These are phyloP conservation scores for Crocodylus rhombifer DNA, from an alignment of 2,797 vertebrate genomes.

Conservation along the genomic window DNA sequence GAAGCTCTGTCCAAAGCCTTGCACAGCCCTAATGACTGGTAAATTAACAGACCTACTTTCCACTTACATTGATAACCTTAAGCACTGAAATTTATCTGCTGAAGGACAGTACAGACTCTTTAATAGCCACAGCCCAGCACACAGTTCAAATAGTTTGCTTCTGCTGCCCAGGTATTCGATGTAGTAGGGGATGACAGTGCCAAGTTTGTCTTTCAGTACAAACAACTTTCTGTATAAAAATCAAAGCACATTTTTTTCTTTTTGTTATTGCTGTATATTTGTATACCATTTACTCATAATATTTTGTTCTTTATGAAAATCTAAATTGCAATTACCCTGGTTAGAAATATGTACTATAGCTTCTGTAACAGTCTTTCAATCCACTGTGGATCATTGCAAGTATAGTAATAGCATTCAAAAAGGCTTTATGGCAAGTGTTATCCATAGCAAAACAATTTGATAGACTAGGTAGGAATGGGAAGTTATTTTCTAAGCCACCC, in stretches of 20 bases:
- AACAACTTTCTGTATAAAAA: neutral
- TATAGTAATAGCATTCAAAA: neutral
- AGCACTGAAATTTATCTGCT: neutral
- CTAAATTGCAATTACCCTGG: neutral
- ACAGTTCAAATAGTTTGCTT: neutral
- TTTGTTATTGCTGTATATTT: neutral
- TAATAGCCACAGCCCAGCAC: neutral
- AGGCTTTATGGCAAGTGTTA: neutral
- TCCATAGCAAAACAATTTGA: neutral
- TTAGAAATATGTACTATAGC: neutral
- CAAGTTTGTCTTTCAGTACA: neutral
- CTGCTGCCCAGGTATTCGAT: neutral
- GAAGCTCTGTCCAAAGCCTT: too few species aligned
- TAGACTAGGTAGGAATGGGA: neutral
- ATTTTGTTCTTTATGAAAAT: neutral
- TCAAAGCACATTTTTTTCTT: neutral
- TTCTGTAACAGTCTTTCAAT: neutral
- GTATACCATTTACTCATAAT: neutral
- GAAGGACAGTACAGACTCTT: neutral
- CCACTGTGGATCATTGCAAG: too few species aligned
- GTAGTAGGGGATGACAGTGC: neutral
- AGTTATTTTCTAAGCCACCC: neutral
- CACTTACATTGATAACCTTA: neutral
- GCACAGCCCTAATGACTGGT: too few species aligned
- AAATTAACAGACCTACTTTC: neutral